These are phyloP conservation scores for Elmis aenea DNA, from an alignment of 2,888 invertebrate species.

Conservation along the genomic window DNA sequence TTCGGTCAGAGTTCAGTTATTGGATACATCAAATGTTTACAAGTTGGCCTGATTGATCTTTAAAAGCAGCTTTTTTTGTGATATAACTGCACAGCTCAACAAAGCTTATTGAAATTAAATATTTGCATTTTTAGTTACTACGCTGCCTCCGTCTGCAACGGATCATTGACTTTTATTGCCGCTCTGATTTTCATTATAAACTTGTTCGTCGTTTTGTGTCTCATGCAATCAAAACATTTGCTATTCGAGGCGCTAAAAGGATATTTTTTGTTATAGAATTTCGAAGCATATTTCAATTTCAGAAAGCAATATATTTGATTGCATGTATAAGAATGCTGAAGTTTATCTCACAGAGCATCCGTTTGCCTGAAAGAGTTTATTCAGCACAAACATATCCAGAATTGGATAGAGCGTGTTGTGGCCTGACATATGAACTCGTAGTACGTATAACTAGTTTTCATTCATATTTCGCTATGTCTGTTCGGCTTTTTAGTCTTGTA, in stretches of 20 bases:
- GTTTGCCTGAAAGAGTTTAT: conserved; percentile 33
- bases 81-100: too few relatives aligned
- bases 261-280: conserved; percentile 20
- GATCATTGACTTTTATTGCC: too few relatives aligned
- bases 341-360: conserved; percentile 37
- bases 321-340: conserved; percentile 34
- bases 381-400: conserved; percentile 17
- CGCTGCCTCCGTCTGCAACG: too few relatives aligned
- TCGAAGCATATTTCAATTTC: conserved; percentile 38
- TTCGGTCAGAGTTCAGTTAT: conserved; percentile 27
- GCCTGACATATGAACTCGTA: conserved; percentile 22
- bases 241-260: too few relatives aligned
- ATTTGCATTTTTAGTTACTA: too few relatives aligned
- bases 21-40: conserved; percentile 38
- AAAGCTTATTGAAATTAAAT: too few relatives aligned
- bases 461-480: too few relatives aligned
- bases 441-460: too few relatives aligned
- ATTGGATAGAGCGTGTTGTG: conserved; percentile 23
- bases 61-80: conserved; percentile 32
- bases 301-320: conserved; percentile 36
- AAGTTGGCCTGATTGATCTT: conserved; percentile 32
- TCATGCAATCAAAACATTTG: too few relatives aligned
- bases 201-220: too few relatives aligned
- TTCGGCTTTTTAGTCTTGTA: too few relatives aligned
- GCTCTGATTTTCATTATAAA: too few relatives aligned